A percentile compares a stretch with the other conserved stretches of the same genome.
Conservation (phyloP, 2,797 vertebrate species). For the Tympanoctomys barrerae region DNA sequence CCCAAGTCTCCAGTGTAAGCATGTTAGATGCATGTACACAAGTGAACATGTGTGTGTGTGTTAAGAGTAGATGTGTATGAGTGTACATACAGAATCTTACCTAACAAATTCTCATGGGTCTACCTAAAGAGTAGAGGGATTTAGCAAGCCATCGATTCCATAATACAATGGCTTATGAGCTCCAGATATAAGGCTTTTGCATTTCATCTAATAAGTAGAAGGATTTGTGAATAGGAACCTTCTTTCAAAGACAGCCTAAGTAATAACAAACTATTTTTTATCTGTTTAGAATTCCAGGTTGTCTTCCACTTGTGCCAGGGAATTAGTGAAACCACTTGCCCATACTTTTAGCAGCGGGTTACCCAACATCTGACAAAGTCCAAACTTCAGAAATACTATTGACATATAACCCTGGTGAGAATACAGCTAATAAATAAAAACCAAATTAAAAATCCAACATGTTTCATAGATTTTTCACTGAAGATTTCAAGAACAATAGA, state of each 20-base stretch:
- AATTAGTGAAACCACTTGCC: conserved; percentile 57
- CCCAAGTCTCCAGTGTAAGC: background rate
- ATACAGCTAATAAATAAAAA: conserved; percentile 55
- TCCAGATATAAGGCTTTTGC: conserved; percentile 70
- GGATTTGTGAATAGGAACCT: conserved; percentile 66
- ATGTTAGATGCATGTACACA: background rate
- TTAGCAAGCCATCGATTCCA: conserved; percentile 65
- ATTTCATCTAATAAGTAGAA: conserved; percentile 75
- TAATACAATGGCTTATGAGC: conserved; percentile 79
- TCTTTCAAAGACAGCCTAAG: conserved; percentile 57
- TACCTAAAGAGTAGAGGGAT: conserved; percentile 54
- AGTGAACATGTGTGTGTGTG: background rate
- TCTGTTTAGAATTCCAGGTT: conserved; percentile 75
- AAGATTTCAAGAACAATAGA: conserved; percentile 84
- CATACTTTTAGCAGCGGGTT: conserved; percentile 44
- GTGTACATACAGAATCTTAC: background rate
- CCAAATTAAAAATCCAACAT: background rate
- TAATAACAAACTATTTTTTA: conserved; percentile 61
- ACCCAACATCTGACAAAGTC: conserved; percentile 59
- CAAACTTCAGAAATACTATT: conserved; percentile 40
- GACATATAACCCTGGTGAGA: conserved; percentile 43
- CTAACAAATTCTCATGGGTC: conserved; percentile 58
- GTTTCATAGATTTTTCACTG: conserved; percentile 65
- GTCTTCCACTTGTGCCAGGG: conserved; percentile 58
- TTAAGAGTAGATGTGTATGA: background rate